phyloP scores from a whole-genome alignment of 2,113 vertebrate species.

The Passer montanus region DNA sequence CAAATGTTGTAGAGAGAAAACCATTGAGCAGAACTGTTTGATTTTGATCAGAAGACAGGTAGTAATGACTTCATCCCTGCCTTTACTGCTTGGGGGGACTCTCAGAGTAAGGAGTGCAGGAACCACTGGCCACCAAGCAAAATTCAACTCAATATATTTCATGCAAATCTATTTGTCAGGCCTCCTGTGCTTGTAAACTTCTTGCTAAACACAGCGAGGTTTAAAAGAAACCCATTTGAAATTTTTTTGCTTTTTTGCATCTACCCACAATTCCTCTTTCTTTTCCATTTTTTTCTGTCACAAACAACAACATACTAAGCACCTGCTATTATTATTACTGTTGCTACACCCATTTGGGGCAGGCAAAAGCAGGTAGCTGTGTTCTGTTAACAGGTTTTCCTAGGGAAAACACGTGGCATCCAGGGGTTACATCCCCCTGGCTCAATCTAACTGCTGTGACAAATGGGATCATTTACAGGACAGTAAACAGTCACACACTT shows the following conservation, averaged over 20 bases:
- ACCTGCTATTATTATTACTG: not conserved
- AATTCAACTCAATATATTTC: not conserved
- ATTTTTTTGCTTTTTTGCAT: not conserved
- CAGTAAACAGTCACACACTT: slow-evolving; percentile 2
- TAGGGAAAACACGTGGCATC: not conserved
- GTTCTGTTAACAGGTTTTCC: not conserved
- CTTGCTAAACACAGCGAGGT: not conserved
- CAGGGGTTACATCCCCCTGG: not conserved
- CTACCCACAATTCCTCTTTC: not conserved
- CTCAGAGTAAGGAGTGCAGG: not conserved
- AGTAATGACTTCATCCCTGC: not conserved
- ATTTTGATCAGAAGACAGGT: not conserved
- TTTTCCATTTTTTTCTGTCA: not conserved
- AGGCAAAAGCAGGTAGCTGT: not conserved
- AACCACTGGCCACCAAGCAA: not conserved
- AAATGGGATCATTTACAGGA: slow-evolving; percentile 24
- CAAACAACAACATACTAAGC: not conserved
- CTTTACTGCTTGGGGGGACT: not conserved
- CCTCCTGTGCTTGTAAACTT: not conserved
- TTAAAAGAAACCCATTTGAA: not conserved
- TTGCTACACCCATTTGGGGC: not conserved
- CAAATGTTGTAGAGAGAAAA: not conserved
- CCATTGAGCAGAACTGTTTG: not conserved
- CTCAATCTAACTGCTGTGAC: not conserved
- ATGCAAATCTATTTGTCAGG: not conserved